These are phyloP conservation scores for Microcebus griseorufus DNA, from an alignment of 2,113 vertebrate species.

Conservation along the genomic window DNA sequence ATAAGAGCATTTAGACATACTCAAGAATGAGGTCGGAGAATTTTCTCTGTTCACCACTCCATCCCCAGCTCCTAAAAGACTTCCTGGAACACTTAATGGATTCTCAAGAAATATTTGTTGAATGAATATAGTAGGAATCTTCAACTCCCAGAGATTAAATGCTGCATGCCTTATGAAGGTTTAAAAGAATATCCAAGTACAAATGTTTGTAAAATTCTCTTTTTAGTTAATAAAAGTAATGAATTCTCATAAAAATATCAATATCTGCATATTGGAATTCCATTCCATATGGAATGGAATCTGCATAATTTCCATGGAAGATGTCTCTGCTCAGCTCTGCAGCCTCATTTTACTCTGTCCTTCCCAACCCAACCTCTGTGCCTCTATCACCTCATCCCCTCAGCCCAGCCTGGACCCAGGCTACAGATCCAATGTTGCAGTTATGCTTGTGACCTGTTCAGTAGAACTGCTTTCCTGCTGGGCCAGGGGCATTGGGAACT, in stretches of 20 bases:
- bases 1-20: neutral
- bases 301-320: neutral
- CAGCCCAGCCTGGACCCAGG: neutral
- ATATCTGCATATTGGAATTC: neutral
- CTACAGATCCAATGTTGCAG: neutral
- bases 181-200: conserved; percentile 14
- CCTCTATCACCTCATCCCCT: neutral
- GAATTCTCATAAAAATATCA: neutral
- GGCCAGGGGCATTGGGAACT: neutral
- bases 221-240: neutral
- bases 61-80: neutral
- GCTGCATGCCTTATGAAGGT: neutral
- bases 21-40: conserved; percentile 2
- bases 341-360: neutral
- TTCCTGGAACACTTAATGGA: neutral
- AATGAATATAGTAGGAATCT: neutral
- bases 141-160: neutral
- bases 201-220: neutral
- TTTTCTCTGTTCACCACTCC: neutral
- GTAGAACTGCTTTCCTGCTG: neutral
- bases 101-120: neutral
- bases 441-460: neutral
- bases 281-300: neutral
- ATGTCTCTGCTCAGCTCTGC: neutral
- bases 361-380: neutral